Conservation (phyloP, 2,888 invertebrate genomes). For the Trissolcus brochymenae region DNA sequence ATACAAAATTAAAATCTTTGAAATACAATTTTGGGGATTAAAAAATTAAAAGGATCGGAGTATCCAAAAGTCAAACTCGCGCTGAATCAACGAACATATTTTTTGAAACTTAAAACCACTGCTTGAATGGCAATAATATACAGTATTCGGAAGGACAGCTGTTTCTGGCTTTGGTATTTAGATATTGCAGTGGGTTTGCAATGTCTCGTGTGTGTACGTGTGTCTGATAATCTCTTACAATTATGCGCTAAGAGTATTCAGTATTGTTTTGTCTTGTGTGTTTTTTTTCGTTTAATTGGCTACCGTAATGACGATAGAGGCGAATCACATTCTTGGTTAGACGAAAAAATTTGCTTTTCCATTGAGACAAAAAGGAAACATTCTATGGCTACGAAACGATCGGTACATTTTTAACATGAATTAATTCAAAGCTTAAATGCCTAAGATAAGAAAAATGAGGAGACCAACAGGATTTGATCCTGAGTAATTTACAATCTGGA, state of each 20-base stretch:
- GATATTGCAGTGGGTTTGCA: constrained; percentile 69
- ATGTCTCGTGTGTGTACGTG: constrained; percentile 39
- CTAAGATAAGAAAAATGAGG: constrained; percentile 27
- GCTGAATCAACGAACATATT: constrained; percentile 33
- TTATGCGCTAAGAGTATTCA: constrained; percentile 63
- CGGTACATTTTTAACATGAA: constrained; percentile 15
- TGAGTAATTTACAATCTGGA: constrained; percentile 4
- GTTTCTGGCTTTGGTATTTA: constrained; percentile 70
- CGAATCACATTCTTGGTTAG: constrained; percentile 45
- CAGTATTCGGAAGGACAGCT: constrained; percentile 60
- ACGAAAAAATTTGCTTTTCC: constrained; percentile 1
- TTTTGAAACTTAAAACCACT: constrained; percentile 26
- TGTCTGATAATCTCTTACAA: constrained; percentile 32
- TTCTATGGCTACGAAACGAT: constrained; percentile 7
- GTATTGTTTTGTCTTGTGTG: neutral
- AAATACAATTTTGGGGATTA: neutral
- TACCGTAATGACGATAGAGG: constrained; percentile 27
- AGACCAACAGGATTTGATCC: constrained; percentile 44
- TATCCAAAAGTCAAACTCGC: neutral
- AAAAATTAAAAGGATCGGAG: neutral
- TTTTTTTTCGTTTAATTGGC: constrained; percentile 39
- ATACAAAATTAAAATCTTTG: neutral
- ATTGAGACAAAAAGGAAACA: constrained; percentile 6
- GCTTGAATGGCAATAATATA: constrained; percentile 59
- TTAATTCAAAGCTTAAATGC: constrained; percentile 9